phyloP scores from a whole-genome alignment of 1,140 invertebrate species.

The Drosophila asahinai region DNA sequence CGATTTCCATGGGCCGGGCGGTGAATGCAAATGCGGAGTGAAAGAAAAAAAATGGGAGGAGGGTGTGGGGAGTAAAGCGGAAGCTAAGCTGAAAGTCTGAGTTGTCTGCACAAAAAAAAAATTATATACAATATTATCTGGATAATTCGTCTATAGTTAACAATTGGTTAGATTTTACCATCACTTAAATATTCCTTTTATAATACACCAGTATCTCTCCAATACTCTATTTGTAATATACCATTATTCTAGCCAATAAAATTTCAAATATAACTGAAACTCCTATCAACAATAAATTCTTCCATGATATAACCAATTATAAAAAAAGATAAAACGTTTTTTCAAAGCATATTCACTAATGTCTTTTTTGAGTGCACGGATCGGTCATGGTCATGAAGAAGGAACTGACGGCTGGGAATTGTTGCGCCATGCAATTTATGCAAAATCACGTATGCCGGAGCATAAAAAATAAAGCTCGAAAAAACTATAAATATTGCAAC shows the following conservation, averaged over 20 bases:
- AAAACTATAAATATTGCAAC: conserved; percentile 68
- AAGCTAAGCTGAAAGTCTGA: conserved; percentile 37
- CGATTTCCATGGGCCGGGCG: conserved; percentile 17
- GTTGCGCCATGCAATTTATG: conserved; percentile 57
- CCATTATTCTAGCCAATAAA: no score
- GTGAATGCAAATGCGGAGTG: conserved; percentile 32
- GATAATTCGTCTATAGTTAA: no score
- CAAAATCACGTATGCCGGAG: conserved; percentile 64
- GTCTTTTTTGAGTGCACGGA: not conserved
- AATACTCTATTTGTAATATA: no score
- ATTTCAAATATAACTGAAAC: no score
- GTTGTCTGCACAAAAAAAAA: not conserved
- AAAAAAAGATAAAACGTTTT: no score
- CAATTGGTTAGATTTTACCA: no score
- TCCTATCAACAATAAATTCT: no score
- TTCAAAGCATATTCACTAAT: not conserved
- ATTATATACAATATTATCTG: no score
- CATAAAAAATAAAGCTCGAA: conserved; percentile 58
- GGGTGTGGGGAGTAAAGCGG: conserved; percentile 10
- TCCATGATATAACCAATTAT: no score
- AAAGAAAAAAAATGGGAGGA: conserved; percentile 1
- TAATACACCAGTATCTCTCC: no score
- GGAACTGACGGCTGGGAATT: conserved; percentile 7
- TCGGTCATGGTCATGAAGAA: not conserved
- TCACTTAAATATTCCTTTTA: no score